Evolutionary conservation across 1,140 invertebrate species (phyloP).

Genomic region (Zaprionus inermis): DNA sequence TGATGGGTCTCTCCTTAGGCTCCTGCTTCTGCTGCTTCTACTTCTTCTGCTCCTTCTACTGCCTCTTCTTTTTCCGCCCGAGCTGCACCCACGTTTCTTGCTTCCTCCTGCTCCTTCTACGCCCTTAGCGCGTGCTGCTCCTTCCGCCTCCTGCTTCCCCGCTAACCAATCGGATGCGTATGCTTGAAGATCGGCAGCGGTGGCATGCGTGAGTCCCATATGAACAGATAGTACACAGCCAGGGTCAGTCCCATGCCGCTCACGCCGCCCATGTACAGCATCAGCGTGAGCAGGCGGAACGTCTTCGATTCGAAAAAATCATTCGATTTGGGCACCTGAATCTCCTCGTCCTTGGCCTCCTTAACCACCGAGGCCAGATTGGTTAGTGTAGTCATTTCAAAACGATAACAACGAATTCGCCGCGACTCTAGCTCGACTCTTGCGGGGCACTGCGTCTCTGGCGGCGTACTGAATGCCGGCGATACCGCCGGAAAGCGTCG

Average conservation of each 20-base stretch:
- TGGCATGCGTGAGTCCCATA: constrained; percentile 82
- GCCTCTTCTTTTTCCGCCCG: too few species aligned
- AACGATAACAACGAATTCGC: neutral
- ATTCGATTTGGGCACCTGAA: constrained; percentile 69
- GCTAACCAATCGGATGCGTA: constrained; percentile 78
- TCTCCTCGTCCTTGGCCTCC: constrained; percentile 77
- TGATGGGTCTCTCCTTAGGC: neutral
- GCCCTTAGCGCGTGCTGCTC: neutral
- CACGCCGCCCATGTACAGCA: constrained; percentile 77
- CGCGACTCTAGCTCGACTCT: constrained; percentile 15
- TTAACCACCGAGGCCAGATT: constrained; percentile 65
- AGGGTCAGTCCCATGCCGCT: constrained; percentile 73
- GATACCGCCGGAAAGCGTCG: neutral
- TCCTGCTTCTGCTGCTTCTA: neutral
- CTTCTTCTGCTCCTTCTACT: too few species aligned
- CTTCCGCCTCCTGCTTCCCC: neutral
- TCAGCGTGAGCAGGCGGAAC: constrained; percentile 68
- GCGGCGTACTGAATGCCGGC: constrained; percentile 54
- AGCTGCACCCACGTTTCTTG: too few species aligned
- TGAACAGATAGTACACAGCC: constrained; percentile 79
- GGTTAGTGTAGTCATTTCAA: neutral
- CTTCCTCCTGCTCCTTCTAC: neutral
- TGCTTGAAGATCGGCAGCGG: constrained; percentile 80
- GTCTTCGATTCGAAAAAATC: constrained; percentile 81
- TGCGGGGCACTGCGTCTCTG: constrained; percentile 50